Conservation (phyloP, 2,797 vertebrate genomes). For the Alauda arvensis region DNA sequence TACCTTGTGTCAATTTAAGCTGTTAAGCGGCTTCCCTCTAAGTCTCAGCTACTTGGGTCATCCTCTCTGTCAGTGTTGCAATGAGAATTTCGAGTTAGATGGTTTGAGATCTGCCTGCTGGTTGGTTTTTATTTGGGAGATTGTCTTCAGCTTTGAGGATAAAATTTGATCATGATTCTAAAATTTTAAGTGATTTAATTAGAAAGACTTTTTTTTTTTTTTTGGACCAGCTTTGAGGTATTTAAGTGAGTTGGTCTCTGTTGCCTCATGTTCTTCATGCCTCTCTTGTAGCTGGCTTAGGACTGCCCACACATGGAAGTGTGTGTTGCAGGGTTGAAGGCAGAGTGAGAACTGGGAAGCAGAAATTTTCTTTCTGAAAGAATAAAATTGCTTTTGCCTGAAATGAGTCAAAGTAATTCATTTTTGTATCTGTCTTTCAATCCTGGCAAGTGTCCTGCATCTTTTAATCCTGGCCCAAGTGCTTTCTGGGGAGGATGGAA, state of each 20-base stretch:
- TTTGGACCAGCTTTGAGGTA: not conserved
- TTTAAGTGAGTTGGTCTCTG: not conserved
- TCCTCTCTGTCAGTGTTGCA: not conserved
- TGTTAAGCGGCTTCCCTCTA: not conserved
- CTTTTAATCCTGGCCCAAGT: not conserved
- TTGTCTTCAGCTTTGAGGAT: not conserved
- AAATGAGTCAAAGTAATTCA: not conserved
- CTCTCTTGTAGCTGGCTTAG: not conserved
- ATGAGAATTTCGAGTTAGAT: not conserved
- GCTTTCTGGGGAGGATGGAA: not conserved
- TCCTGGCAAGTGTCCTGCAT: not conserved
- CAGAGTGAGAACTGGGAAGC: not conserved
- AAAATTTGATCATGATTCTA: not conserved
- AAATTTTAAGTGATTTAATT: not conserved
- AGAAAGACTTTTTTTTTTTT: not conserved
- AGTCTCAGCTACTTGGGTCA: not conserved
- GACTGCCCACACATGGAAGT: fast-evolving
- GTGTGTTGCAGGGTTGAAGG: not conserved
- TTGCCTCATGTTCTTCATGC: not conserved
- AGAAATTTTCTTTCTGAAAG: not conserved
- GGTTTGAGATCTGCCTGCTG: not conserved
- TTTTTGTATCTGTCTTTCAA: not conserved
- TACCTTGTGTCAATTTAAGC: too few species aligned
- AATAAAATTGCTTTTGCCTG: not conserved
- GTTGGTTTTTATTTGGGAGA: not conserved